These are phyloP conservation scores for Neodiprion virginianus DNA, from an alignment of 1,140 invertebrate species.

Conservation along the genomic window DNA sequence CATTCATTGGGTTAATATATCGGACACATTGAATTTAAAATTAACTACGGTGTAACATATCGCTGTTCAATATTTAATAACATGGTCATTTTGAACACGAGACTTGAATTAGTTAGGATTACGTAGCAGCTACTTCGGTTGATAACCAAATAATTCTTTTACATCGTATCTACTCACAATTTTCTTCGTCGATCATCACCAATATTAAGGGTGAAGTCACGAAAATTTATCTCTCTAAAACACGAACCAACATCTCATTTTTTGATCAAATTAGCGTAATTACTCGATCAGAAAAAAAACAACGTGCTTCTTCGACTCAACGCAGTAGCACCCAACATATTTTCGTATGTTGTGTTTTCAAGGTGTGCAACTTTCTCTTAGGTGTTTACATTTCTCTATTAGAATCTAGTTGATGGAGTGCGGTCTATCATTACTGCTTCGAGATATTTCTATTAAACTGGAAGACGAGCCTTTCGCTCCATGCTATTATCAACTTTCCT, in stretches of 20 bases:
- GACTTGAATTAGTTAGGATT: not conserved
- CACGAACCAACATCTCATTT: not conserved
- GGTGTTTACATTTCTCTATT: not conserved
- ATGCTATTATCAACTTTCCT: not conserved
- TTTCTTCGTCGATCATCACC: not conserved
- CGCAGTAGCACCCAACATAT: not conserved
- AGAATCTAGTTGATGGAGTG: not conserved
- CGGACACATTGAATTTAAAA: not conserved
- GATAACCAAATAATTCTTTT: not conserved
- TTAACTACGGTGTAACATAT: constrained; percentile 2
- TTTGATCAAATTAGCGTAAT: not conserved
- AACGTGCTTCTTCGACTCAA: not conserved
- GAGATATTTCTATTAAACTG: constrained; percentile 9
- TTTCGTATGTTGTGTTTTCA: not conserved
- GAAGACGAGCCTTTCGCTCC: not conserved
- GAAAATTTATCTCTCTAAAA: not conserved
- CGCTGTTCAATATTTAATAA: constrained; percentile 1
- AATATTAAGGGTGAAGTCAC: not conserved
- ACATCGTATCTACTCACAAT: not conserved
- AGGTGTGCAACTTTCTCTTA: not conserved
- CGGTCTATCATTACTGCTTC: constrained; percentile 6
- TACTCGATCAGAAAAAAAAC: not conserved
- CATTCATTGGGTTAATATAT: not conserved
- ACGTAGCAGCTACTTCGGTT: not conserved
- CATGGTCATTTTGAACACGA: not conserved